Percentiles rank a stretch among this genome's conserved stretches.
phyloP scores from a whole-genome alignment of 2,888 invertebrate genomes.

The Endotricha flammealis region DNA sequence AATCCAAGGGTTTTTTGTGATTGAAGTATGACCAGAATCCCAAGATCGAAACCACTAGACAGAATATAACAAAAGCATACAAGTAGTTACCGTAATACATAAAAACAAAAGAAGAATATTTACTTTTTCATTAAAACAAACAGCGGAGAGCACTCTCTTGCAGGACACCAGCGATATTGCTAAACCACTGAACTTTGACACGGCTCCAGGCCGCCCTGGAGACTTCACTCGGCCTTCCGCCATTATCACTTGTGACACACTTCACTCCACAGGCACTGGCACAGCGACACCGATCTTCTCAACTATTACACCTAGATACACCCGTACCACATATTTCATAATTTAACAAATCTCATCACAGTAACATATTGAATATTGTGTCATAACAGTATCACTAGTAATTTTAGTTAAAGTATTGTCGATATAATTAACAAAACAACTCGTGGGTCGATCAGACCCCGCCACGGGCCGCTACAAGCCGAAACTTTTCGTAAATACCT shows the following conservation, averaged over 20 bases:
- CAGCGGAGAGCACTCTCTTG: slow-evolving; percentile 31
- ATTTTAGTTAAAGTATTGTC: slow-evolving; percentile 78
- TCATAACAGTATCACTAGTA: slow-evolving; percentile 64
- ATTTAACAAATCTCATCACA: slow-evolving; percentile 63
- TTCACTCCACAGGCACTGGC: slow-evolving; percentile 61
- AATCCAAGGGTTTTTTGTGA: too few relatives aligned
- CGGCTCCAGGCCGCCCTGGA: slow-evolving; percentile 41
- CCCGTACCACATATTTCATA: slow-evolving; percentile 61
- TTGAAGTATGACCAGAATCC: too few relatives aligned
- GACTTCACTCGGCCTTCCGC: slow-evolving; percentile 35
- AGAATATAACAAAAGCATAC: slow-evolving; percentile 36
- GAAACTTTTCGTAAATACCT: slow-evolving; percentile 82
- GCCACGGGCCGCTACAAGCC: slow-evolving; percentile 68
- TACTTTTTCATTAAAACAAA: slow-evolving; percentile 55
- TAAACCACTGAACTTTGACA: slow-evolving; percentile 51
- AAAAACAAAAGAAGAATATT: slow-evolving; percentile 62
- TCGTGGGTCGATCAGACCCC: slow-evolving; percentile 53
- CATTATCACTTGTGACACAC: slow-evolving; percentile 43
- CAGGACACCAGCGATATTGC: slow-evolving; percentile 23
- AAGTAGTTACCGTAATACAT: slow-evolving; percentile 47
- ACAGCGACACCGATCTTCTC: slow-evolving; percentile 54
- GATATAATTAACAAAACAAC: slow-evolving; percentile 64
- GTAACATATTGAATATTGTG: slow-evolving; percentile 50
- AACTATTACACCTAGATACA: slow-evolving; percentile 66
- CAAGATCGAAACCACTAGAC: too few relatives aligned